Percentiles rank a stretch among this genome's conserved stretches.
Evolutionary conservation across 2,113 vertebrate genomes (phyloP).

Genomic region (Dryoscopus gambensis): DNA sequence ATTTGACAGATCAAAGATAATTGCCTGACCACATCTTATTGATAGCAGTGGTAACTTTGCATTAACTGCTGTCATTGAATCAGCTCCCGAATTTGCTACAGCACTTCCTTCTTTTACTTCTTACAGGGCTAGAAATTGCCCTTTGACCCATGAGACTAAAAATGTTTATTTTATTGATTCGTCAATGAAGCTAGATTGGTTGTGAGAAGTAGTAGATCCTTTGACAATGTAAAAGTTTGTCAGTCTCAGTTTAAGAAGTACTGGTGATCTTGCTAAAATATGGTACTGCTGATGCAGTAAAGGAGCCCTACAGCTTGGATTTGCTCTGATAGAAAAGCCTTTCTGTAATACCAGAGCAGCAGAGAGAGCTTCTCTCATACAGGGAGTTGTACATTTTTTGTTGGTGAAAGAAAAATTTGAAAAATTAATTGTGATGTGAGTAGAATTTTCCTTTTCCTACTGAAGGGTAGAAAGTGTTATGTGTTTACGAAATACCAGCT

Average conservation of each 20-base stretch:
- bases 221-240: fast-evolving
- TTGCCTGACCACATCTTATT: not conserved
- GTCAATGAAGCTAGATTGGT: not conserved
- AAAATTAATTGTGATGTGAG: not conserved
- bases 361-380: not conserved
- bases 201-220: not conserved
- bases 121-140: not conserved
- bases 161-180: not conserved
- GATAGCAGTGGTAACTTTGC: not conserved
- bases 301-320: not conserved
- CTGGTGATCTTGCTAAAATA: not conserved
- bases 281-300: not conserved
- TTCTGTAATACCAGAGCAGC: not conserved
- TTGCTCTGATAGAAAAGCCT: not conserved
- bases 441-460: not conserved
- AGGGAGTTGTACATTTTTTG: not conserved
- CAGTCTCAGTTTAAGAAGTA: not conserved
- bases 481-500: not conserved
- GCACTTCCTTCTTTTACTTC: not conserved
- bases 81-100: not conserved
- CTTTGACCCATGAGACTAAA: not conserved
- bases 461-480: not conserved
- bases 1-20: not conserved
- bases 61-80: not conserved
- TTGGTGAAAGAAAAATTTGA: not conserved